These are phyloP conservation scores for Podarcis muralis DNA, from an alignment of 2,113 vertebrate species.

Conservation along the genomic window DNA sequence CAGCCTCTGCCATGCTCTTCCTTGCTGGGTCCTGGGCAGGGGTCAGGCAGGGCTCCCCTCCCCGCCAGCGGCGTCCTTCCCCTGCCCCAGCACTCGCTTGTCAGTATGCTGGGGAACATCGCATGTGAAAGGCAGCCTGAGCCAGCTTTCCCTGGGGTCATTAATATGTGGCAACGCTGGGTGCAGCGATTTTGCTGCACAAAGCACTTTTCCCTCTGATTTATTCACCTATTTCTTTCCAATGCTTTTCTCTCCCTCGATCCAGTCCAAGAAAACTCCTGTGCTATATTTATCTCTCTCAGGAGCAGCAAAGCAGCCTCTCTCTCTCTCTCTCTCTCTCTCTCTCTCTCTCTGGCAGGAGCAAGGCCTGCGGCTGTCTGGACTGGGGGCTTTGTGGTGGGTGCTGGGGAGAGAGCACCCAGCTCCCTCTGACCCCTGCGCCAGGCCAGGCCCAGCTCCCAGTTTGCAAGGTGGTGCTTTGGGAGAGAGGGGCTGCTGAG, in stretches of 20 bases:
- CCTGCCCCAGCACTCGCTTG: too few relatives aligned
- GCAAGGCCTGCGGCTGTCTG: not conserved
- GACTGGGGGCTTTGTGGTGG: not conserved
- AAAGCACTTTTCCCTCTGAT: constrained; percentile 1
- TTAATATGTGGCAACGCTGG: not conserved
- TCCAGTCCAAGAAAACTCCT: not conserved
- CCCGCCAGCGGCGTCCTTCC: not conserved
- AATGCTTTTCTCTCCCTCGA: not conserved
- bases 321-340: not conserved
- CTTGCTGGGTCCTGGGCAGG: not conserved
- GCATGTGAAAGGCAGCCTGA: not conserved
- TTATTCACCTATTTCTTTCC: not conserved
- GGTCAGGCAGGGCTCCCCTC: not conserved
- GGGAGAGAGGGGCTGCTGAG: not conserved
- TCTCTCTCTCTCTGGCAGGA: not conserved
- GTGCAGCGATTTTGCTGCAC: not conserved
- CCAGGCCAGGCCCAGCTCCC: not conserved
- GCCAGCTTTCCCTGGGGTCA: not conserved
- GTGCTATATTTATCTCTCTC: not conserved
- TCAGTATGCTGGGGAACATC: not conserved
- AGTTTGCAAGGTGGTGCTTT: not conserved
- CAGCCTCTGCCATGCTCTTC: not conserved
- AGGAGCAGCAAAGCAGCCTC: not conserved
- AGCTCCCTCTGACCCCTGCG: not conserved
- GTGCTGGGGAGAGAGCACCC: not conserved